Evolutionary conservation across 1,140 invertebrate species (phyloP), one percentile per base, ranked within the genome.

Genomic region (Teleogryllus occipitalis): DNA sequence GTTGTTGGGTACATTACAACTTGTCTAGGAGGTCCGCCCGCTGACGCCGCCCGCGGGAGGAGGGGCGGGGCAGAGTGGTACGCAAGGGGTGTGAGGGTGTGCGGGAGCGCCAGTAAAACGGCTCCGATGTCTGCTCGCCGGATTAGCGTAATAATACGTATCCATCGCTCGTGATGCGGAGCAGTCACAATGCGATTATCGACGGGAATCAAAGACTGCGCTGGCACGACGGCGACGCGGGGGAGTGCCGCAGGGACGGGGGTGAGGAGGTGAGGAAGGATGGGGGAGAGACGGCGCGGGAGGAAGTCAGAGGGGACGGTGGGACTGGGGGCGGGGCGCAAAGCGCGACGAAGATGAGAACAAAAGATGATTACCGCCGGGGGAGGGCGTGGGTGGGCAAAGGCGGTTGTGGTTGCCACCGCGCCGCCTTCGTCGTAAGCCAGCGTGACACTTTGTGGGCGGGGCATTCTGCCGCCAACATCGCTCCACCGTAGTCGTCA

Each of bases 121-220:
- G 79, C 74, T 27, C 48, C 15, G 48, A 54, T 77, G 47, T 77
- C 48, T 77, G 48, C 48, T 77, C 46, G 76, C 21, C 22, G 48
- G 47, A 77, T 77, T 77, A 48, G 76, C 47, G 18, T 77, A 77
- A 77, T 77, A 48, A 54, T 54, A 77, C 76, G 47, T 77, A 48
- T 15, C 15, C 48, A 21, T 5, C 6, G 18, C 46, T 15, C n/a
- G 74, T 75, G 74, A 39, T 48, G 47, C 3, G 76, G 47, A 65
- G 54, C 54, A 18, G 10, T 65, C 54, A 18, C 54, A 65, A 65
- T 65, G 54, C 54, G 54, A 65, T 65, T 65, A 65, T 65, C 54
- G 54, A 7, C 54, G 18, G 54, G 54, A 65, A 65, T 65, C 54
- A 65, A 65, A 65, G 54, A 65, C 54, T 65, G 54, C 27, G 27